These are phyloP conservation scores for Oxystoma pomonae DNA, from an alignment of 2,888 invertebrate species.

Conservation along the genomic window DNA sequence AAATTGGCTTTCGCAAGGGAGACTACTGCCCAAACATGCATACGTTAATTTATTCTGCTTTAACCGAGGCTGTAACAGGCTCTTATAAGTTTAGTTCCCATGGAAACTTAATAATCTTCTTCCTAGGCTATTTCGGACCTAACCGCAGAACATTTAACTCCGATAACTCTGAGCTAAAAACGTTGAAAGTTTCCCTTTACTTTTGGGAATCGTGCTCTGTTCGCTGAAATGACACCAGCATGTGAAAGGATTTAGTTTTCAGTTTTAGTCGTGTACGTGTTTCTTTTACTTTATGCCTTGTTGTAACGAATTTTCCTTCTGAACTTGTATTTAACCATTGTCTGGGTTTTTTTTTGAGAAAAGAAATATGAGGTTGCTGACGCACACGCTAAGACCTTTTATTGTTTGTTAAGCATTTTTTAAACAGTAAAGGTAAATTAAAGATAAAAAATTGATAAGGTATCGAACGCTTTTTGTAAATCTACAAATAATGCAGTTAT, in stretches of 20 bases:
- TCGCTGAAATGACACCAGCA: conserved; percentile 1
- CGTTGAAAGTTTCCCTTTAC: conserved; percentile 12
- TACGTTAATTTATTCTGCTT: no score
- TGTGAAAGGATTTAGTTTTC: conserved; percentile 2
- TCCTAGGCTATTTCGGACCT: conserved; percentile 5
- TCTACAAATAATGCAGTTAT: no score
- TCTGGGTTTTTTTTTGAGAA: not conserved
- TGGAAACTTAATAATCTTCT: not conserved
- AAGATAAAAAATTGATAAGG: no score
- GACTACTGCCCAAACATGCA: no score
- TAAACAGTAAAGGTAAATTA: not conserved
- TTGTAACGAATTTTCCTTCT: not conserved
- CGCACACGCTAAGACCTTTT: not conserved
- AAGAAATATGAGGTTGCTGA: not conserved
- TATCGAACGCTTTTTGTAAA: no score
- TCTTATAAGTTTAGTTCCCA: no score
- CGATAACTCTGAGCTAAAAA: conserved; percentile 14
- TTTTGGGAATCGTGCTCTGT: not conserved
- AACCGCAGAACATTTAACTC: conserved; percentile 20
- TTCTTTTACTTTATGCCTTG: conserved; percentile 2
- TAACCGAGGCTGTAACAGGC: no score
- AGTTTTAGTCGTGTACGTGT: conserved; percentile 1
- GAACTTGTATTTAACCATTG: not conserved
- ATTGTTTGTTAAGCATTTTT: not conserved
- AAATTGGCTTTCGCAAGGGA: no score